Conservation (phyloP, 2,113 vertebrate genomes). For the Meles meles region DNA sequence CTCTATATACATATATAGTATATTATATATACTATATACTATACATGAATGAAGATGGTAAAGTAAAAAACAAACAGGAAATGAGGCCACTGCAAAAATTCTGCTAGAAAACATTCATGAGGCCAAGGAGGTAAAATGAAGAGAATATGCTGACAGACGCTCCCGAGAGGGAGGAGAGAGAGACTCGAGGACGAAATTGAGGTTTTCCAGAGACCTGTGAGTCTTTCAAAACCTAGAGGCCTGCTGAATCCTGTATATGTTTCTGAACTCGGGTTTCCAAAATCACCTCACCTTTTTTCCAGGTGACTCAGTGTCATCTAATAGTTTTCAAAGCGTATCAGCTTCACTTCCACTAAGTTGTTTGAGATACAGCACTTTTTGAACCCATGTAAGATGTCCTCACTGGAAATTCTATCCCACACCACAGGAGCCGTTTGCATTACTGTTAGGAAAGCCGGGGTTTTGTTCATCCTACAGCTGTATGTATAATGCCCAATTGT, state of each 20-base stretch:
- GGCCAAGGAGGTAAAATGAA: not conserved
- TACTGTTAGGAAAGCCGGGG: not conserved
- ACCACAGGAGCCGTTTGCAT: not conserved
- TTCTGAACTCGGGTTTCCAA: constrained; percentile 32
- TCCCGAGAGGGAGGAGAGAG: not conserved
- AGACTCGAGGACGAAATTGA: not conserved
- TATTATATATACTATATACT: too few species aligned
- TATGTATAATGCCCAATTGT: not conserved
- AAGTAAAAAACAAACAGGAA: not conserved
- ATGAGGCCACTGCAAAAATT: not conserved
- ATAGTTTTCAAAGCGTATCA: constrained; percentile 7
- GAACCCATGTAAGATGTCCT: not conserved
- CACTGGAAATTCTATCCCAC: not conserved
- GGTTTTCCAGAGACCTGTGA: not conserved
- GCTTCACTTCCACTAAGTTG: not conserved
- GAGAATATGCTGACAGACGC: not conserved
- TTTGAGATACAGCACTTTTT: not conserved
- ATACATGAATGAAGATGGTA: not conserved
- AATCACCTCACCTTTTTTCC: constrained; percentile 27
- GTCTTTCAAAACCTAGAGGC: not conserved
- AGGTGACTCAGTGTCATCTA: not conserved
- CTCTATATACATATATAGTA: too few species aligned
- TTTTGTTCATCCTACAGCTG: not conserved
- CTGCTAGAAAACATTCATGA: not conserved
- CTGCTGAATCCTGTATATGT: constrained; percentile 31